Conservation (phyloP, 2,797 vertebrate genomes). For the Squalus acanthias region DNA sequence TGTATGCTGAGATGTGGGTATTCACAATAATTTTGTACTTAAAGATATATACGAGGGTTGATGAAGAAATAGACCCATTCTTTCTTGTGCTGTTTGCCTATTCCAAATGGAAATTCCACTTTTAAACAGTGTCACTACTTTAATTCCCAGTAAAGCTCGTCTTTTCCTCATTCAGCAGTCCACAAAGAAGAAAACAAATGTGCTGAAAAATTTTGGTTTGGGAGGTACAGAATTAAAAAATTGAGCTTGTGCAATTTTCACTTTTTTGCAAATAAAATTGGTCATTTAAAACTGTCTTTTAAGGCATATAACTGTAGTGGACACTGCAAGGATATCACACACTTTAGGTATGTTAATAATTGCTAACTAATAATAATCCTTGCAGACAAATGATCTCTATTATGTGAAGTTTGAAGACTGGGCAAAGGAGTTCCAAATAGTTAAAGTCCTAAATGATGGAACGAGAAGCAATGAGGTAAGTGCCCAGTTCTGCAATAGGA, state of each 20-base stretch:
- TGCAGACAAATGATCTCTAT: slow-evolving; percentile 65
- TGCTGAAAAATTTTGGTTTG: not conserved
- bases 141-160: not conserved
- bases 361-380: slow-evolving; percentile 34
- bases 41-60: not conserved
- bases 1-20: not conserved
- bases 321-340: not conserved
- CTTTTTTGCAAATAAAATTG: not conserved
- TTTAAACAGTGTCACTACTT: not conserved
- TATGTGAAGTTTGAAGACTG: slow-evolving; percentile 61
- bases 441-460: slow-evolving; percentile 62
- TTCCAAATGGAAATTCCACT: not conserved
- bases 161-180: not conserved
- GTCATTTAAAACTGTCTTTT: not conserved
- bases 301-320: not conserved
- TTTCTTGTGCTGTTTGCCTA: not conserved
- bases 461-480: slow-evolving; percentile 65
- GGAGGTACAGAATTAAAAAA: not conserved
- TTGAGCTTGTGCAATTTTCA: not conserved
- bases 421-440: slow-evolving; percentile 57
- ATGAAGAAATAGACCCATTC: not conserved
- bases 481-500: not conserved
- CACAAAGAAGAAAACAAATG: not conserved
- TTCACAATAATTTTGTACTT: not conserved
- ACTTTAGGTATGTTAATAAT: not conserved